Percentiles rank a stretch among this genome's conserved stretches.
Conservation (phyloP, 2,888 invertebrate genomes). For the Diarsia rubi region DNA sequence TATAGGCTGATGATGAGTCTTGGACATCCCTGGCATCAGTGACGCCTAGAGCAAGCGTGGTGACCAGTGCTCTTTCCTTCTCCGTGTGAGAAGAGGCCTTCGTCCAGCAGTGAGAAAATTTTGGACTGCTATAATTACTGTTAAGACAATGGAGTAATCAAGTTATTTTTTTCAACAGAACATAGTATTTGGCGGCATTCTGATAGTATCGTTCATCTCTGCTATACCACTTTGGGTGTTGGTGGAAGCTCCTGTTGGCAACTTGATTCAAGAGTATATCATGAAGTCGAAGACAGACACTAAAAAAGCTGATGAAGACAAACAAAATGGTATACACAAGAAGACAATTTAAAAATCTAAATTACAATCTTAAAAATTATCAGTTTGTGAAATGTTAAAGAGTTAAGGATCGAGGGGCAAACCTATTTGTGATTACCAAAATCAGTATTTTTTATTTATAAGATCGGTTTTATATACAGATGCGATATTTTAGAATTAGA, state of each 20-base stretch:
- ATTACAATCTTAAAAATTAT: background rate
- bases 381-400: background rate
- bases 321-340: background rate
- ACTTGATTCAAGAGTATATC: conserved; percentile 13
- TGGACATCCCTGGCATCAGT: background rate
- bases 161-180: conserved; percentile 2
- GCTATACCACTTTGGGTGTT: conserved; percentile 19
- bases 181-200: background rate
- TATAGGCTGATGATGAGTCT: background rate
- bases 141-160: background rate
- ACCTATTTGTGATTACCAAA: background rate
- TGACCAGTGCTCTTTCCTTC: background rate
- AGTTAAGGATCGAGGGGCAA: background rate
- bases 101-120: background rate
- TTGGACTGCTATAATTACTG: background rate
- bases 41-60: background rate
- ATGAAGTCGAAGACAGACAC: background rate
- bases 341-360: background rate
- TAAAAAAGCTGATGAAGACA: background rate
- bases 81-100: background rate
- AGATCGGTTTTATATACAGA: no score
- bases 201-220: conserved; percentile 9
- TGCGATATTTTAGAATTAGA: background rate
- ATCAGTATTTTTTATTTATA: background rate
- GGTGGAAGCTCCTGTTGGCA: conserved; percentile 31